phyloP scores from a whole-genome alignment of 2,797 vertebrate species.

The Discoglossus pictus region DNA sequence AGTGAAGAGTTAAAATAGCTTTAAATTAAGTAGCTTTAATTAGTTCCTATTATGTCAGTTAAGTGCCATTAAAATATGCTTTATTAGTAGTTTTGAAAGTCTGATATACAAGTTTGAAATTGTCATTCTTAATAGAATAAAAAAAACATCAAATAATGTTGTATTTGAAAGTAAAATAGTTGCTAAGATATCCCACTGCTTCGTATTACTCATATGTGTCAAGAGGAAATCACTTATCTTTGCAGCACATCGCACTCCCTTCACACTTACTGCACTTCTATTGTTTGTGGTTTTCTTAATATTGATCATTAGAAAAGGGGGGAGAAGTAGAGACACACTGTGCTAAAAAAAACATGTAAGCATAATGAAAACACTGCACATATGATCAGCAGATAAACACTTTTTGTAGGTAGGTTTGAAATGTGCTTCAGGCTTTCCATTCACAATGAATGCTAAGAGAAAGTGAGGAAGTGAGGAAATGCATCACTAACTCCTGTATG shows the following conservation, averaged over 20 bases:
- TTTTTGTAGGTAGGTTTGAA: constrained; percentile 20
- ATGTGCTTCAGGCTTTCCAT: constrained; percentile 36
- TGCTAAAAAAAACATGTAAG: constrained; percentile 18
- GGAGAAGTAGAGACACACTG: constrained; percentile 2
- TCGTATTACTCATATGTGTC: constrained; percentile 1
- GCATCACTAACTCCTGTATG: not conserved
- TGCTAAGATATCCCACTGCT: not conserved
- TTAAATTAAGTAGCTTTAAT: too few relatives aligned
- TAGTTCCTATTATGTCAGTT: too few relatives aligned
- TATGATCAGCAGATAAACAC: constrained; percentile 24
- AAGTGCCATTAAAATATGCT: too few relatives aligned
- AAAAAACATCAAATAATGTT: constrained; percentile 24
- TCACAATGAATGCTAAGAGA: constrained; percentile 6
- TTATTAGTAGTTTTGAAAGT: constrained; percentile 9
- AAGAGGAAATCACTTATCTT: not conserved
- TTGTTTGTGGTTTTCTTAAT: constrained; percentile 8
- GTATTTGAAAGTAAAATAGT: constrained; percentile 9
- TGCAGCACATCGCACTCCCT: not conserved
- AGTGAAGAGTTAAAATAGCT: too few relatives aligned
- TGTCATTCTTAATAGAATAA: not conserved
- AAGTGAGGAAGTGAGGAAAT: rapidly evolving
- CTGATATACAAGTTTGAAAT: not conserved
- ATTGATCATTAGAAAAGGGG: constrained; percentile 1
- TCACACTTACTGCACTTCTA: not conserved
- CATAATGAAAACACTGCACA: constrained; percentile 29